A percentile compares a stretch with the other conserved stretches of the same genome.
Conservation (phyloP, 1,140 invertebrate genomes). For the Plutomurus gul region DNA sequence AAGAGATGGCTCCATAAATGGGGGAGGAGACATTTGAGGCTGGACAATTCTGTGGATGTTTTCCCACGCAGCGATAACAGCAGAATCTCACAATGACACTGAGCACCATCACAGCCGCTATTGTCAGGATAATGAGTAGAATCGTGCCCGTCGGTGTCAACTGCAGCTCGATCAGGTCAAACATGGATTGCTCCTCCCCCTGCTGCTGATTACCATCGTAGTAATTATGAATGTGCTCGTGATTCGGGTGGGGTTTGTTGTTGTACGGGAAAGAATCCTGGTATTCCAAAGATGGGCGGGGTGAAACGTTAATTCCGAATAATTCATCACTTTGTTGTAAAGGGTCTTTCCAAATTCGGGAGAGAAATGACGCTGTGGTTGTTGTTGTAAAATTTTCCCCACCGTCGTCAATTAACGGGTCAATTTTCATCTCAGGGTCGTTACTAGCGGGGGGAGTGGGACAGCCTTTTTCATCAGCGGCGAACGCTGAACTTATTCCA, state of each 20-base stretch:
- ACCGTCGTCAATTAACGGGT: neutral
- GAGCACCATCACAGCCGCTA: constrained; percentile 8
- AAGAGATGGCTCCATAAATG: neutral
- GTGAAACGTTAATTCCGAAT: neutral
- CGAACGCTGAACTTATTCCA: neutral
- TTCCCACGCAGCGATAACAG: constrained; percentile 31
- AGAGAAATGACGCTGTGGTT: neutral
- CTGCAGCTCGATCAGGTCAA: neutral
- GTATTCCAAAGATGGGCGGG: neutral
- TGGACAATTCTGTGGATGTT: neutral
- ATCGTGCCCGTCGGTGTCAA: constrained; percentile 6
- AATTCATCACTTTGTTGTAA: neutral
- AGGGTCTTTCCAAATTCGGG: neutral
- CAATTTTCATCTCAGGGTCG: no score
- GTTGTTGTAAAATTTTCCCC: neutral
- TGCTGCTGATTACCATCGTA: neutral
- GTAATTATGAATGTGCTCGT: no score
- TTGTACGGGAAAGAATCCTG: neutral
- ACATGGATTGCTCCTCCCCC: neutral
- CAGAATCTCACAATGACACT: constrained; percentile 34
- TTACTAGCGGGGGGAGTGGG: no score
- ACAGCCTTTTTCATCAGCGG: neutral
- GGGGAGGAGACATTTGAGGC: neutral
- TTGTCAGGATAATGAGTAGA: constrained; percentile 24
- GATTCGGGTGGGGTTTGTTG: neutral